phyloP scores from a whole-genome alignment of 2,797 vertebrate species.

The Malacoctenus gilli region DNA sequence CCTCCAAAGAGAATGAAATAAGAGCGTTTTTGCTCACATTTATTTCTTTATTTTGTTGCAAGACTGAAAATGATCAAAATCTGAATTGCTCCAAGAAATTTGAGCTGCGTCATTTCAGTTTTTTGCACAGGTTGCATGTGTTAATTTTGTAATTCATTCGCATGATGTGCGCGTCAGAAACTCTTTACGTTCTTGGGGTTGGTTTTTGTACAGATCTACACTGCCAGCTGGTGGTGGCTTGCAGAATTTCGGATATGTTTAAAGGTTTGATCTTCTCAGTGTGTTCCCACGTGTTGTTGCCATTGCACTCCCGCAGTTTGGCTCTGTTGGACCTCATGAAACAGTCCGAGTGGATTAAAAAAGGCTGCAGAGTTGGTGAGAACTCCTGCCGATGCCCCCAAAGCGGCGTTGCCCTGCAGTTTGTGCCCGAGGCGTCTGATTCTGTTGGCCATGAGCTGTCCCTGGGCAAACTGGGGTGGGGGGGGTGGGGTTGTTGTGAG shows the following conservation, averaged over 20 bases:
- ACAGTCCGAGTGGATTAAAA: not conserved
- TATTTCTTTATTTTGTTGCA: too few species aligned
- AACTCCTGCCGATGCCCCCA: not conserved
- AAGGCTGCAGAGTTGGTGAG: not conserved
- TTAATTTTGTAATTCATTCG: too few species aligned
- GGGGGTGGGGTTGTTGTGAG: not conserved
- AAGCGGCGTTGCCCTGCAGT: slow-evolving; percentile 2
- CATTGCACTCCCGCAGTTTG: too few species aligned
- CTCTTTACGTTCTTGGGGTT: not conserved
- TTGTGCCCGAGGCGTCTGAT: slow-evolving; percentile 17
- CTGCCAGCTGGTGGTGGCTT: slow-evolving; percentile 56
- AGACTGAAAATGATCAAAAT: too few species aligned
- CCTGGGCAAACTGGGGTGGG: slow-evolving; percentile 1
- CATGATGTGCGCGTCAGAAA: not conserved
- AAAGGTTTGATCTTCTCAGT: too few species aligned
- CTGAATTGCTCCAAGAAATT: too few species aligned
- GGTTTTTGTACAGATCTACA: slow-evolving; percentile 20
- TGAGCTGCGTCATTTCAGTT: not conserved
- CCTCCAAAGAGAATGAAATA: too few species aligned
- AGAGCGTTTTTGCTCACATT: too few species aligned
- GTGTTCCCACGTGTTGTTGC: too few species aligned
- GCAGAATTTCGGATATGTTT: not conserved
- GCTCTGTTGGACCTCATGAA: not conserved
- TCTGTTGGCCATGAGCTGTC: slow-evolving; percentile 20
- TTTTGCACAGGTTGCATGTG: not conserved